Evolutionary conservation across 1,140 invertebrate species (phyloP), one percentile per base, ranked within the genome.

Genomic region (Caenorhabditis brenneri): DNA sequence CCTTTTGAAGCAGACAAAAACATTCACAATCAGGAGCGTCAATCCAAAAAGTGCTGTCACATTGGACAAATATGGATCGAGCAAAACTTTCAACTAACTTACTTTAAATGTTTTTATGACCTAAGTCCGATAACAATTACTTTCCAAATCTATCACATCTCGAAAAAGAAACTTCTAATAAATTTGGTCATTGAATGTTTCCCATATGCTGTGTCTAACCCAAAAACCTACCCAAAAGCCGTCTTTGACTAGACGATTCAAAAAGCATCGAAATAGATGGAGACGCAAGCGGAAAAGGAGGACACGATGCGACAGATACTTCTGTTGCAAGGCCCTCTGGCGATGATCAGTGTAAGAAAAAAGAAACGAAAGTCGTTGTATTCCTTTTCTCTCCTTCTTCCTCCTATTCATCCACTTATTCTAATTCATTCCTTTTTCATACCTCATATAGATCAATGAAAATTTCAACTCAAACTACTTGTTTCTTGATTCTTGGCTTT

Each of bases 301-400:
- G 60, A 65, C 29, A 65, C 60, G 19, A 42, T 27, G 65, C 33
- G 65, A 24, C 36, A 42, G 65, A 74, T 74, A 74, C 65, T 74
- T 29, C 19, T 74, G 65, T 31, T 24, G n/a, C 27, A 42, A 24
- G 36, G 65, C n/a, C 65, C 46, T 42, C 65, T 12, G 5, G 39
- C 39, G 39, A 42, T 42, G 65, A 74, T 74, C 65, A 74, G 65
- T 74, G 65, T 74, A 74, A 42, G 33, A 74, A 74, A 74, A 74
- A 42, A 22, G 33, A 42, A 55, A 19, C 33, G 42, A 74, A 42
- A 5, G 39, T 12, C 65, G 65, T 15, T 24, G 33, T 74, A n/a
- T 29, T 42, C 31, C 31, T 36, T 36, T 7, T 27, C 31, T 24
- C 31, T n/a, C 10, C 36, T 36, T 7, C 31, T 9, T 29, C n/a